Percentiles rank a stretch among this genome's conserved stretches.
These are phyloP conservation scores for Baryphthengus martii DNA, from an alignment of 2,113 vertebrate species.

Conservation along the genomic window DNA sequence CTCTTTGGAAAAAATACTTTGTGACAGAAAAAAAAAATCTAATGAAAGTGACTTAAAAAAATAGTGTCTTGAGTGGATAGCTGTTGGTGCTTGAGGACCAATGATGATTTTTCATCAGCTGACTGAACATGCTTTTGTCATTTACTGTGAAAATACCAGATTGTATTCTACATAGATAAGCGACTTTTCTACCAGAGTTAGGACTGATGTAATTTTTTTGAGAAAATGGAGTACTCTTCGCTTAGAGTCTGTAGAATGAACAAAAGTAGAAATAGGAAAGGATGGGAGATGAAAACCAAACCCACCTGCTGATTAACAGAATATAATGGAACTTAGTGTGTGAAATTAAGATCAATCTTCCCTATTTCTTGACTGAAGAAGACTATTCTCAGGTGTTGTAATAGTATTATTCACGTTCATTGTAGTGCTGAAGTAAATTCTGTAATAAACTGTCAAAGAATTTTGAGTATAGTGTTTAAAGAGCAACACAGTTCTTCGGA, in stretches of 20 bases:
- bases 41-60: neutral
- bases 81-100: neutral
- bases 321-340: neutral
- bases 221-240: neutral
- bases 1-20: neutral
- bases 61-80: neutral
- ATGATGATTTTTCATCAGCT: neutral
- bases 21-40: neutral
- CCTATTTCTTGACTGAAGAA: neutral
- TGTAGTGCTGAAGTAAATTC: neutral
- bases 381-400: neutral
- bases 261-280: neutral
- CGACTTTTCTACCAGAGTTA: neutral
- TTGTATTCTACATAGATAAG: neutral
- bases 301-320: neutral
- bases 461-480: neutral
- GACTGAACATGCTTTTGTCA: neutral
- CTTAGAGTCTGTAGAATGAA: neutral
- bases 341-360: neutral
- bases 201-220: neutral
- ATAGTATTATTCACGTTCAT: fast-evolving
- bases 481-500: neutral
- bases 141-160: neutral
- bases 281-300: neutral
- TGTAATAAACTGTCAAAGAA: neutral